phyloP scores from a whole-genome alignment of 2,888 invertebrate species.

The Lucinisca nassula region DNA sequence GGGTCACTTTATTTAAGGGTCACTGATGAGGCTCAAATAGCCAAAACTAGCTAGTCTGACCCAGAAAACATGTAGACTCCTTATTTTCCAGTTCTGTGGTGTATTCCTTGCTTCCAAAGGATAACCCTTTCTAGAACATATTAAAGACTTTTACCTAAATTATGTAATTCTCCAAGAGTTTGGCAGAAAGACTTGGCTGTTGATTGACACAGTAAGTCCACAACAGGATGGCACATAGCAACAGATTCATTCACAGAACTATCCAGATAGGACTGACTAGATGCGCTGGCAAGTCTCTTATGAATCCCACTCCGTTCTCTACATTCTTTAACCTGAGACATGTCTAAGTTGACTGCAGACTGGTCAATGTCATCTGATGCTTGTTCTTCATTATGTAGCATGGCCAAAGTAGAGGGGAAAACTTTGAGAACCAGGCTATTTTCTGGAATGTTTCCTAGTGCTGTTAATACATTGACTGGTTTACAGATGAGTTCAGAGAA shows the following conservation, averaged over 20 bases:
- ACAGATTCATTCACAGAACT: not conserved
- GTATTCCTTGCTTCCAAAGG: too few species aligned
- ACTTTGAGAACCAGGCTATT: conserved; percentile 25
- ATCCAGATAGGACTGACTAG: conserved; percentile 20
- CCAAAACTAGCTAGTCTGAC: too few species aligned
- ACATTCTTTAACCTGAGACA: not conserved
- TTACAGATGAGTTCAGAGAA: conserved; percentile 49
- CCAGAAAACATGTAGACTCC: too few species aligned
- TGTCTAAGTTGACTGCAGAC: conserved; percentile 25
- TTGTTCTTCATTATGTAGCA: conserved; percentile 15
- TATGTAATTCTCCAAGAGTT: conserved; percentile 70
- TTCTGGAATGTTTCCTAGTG: conserved; percentile 25
- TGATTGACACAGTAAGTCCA: conserved; percentile 28
- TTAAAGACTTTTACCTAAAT: conserved; percentile 64
- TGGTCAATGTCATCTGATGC: not conserved
- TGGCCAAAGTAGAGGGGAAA: conserved; percentile 18
- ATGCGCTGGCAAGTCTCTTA: conserved; percentile 1
- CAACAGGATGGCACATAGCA: not conserved
- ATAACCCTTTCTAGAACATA: too few species aligned
- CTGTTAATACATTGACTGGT: conserved; percentile 50
- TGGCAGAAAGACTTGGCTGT: conserved; percentile 58
- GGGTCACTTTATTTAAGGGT: too few species aligned
- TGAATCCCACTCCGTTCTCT: not conserved
- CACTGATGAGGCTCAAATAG: too few species aligned
- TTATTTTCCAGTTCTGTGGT: too few species aligned